These are phyloP conservation scores for Silurus meridionalis DNA, from an alignment of 2,113 vertebrate species.

Conservation along the genomic window DNA sequence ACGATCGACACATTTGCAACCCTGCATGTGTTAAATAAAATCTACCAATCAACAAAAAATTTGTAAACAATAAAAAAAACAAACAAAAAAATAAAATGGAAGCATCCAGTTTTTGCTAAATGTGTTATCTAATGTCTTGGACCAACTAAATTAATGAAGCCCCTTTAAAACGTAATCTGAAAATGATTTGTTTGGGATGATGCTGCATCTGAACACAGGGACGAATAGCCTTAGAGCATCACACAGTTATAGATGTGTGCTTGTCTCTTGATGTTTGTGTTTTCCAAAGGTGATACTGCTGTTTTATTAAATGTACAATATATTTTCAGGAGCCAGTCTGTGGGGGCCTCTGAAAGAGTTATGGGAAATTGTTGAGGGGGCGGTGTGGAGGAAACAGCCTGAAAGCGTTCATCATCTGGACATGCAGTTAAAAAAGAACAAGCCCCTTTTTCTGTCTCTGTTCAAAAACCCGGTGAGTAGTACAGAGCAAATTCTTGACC, in stretches of 20 bases:
- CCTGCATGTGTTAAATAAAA: not conserved
- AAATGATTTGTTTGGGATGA: not conserved
- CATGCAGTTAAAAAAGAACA: constrained; percentile 93
- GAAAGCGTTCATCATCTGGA: constrained; percentile 91
- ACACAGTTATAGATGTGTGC: not conserved
- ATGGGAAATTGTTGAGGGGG: constrained; percentile 89
- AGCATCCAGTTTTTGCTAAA: not conserved
- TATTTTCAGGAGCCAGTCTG: constrained; percentile 84
- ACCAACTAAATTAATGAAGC: not conserved
- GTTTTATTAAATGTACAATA: not conserved
- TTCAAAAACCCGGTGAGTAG: constrained; percentile 92
- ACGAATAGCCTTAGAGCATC: not conserved
- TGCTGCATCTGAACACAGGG: not conserved
- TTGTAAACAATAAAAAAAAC: not conserved
- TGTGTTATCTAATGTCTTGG: not conserved
- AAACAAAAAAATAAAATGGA: too few species aligned
- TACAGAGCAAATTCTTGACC: not conserved
- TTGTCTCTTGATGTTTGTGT: not conserved
- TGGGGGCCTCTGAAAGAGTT: constrained; percentile 96
- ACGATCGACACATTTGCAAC: not conserved
- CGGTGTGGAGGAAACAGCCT: constrained; percentile 84
- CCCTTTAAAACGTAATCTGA: not conserved
- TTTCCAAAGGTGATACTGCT: not conserved
- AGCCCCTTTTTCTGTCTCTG: constrained; percentile 89
- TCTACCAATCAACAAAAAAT: not conserved